A percentile compares a stretch with the other conserved stretches of the same genome.
These are phyloP conservation scores for Hermatobates lingyangjiaoensis DNA, from an alignment of 1,140 invertebrate species.

Conservation along the genomic window DNA sequence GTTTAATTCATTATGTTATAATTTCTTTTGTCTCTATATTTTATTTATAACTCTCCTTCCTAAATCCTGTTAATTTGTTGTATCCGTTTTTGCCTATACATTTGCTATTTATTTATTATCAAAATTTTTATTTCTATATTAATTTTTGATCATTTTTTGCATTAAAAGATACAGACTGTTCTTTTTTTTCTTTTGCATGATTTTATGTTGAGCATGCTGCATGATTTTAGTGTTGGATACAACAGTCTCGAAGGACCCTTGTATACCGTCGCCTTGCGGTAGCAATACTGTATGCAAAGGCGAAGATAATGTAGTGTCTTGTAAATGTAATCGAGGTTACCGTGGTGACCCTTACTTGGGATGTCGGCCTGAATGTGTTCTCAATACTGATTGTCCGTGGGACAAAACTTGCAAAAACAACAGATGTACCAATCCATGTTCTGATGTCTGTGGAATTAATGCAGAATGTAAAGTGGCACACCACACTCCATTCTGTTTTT, in stretches of 20 bases:
- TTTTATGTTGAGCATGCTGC: not conserved
- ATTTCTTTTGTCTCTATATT: not conserved
- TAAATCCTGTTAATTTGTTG: not conserved
- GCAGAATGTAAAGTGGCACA: conserved; percentile 65
- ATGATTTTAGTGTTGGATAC: conserved; percentile 7
- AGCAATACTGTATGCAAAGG: not conserved
- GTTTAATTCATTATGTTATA: not conserved
- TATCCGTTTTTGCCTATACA: not conserved
- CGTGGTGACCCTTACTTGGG: conserved; percentile 53
- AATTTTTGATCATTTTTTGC: not conserved
- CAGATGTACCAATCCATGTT: conserved; percentile 63
- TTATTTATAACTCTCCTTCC: not conserved
- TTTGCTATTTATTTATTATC: not conserved
- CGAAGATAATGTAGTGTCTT: conserved; percentile 31
- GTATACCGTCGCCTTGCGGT: conserved; percentile 37
- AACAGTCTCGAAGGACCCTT: conserved; percentile 28
- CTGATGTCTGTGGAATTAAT: conserved; percentile 62
- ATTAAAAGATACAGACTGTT: not conserved
- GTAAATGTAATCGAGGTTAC: conserved; percentile 48
- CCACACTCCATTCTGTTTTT: conserved; percentile 65
- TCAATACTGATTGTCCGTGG: conserved; percentile 58
- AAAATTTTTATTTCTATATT: not conserved
- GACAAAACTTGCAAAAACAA: conserved; percentile 62
- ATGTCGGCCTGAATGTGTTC: conserved; percentile 60
- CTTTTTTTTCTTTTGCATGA: not conserved